Conservation (phyloP, 1,140 invertebrate genomes). For the Caenorhabditis elegans region WBcel235 BX284604.4:8622001-8622500, state of each 20-base stretch:
- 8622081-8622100: conserved; percentile 89
- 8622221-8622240: background rate
- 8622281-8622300: background rate
- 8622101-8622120: conserved; percentile 87
- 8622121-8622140: conserved; percentile 81
- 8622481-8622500: too few species aligned
- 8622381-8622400: background rate
- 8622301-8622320: background rate
- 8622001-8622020: conserved; percentile 96
- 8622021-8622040: conserved; percentile 96
- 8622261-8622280: background rate
- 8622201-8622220: conserved; percentile 83
- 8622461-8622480: too few species aligned
- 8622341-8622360: background rate
- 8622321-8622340: background rate
- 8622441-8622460: too few species aligned
- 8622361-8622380: background rate
- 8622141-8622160: conserved; percentile 82
- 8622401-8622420: too few species aligned
- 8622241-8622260: background rate
- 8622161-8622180: conserved; percentile 85
- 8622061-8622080: conserved; percentile 80
- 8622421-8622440: too few species aligned
- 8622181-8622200: conserved; percentile 74
- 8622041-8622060: conserved; percentile 67